Conservation (phyloP, 2,797 vertebrate species). For the Sebastes kiyomatsui region DNA sequence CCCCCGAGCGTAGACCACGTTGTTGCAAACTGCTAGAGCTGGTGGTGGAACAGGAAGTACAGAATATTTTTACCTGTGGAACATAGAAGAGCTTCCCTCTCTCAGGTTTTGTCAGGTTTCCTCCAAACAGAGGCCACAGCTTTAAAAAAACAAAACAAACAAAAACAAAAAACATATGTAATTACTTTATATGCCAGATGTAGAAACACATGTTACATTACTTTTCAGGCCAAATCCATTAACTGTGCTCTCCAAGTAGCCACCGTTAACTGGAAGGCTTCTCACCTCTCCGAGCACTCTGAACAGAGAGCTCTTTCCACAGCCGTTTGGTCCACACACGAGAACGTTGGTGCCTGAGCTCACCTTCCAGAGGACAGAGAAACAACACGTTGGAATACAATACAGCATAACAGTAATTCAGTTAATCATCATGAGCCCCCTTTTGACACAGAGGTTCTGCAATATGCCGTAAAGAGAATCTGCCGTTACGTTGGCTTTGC, state of each 20-base stretch:
- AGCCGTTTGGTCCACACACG: conserved; percentile 98
- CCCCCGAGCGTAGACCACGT: not conserved
- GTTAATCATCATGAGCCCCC: not conserved
- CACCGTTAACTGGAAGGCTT: not conserved
- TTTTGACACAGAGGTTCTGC: too few species aligned
- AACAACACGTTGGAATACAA: not conserved
- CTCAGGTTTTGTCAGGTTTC: conserved; percentile 94
- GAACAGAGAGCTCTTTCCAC: conserved; percentile 97
- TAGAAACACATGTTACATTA: not conserved
- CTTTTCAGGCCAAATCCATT: not conserved
- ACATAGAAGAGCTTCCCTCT: conserved; percentile 98
- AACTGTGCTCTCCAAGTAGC: not conserved
- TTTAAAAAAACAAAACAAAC: conserved; percentile 64
- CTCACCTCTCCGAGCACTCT: conserved; percentile 95
- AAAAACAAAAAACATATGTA: not conserved
- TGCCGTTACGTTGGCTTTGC: too few species aligned
- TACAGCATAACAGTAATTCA: not conserved
- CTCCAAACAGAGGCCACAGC: conserved; percentile 98
- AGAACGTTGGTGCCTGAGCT: conserved; percentile 94
- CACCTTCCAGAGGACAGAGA: conserved; percentile 80
- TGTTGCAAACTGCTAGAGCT: not conserved
- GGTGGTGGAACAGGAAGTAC: not conserved
- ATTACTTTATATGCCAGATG: not conserved
- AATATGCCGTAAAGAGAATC: too few species aligned
- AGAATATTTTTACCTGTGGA: conserved; percentile 87